These are phyloP conservation scores for Lepisosteus oculatus DNA, from an alignment of 2,113 vertebrate genomes.

Conservation along the genomic window DNA sequence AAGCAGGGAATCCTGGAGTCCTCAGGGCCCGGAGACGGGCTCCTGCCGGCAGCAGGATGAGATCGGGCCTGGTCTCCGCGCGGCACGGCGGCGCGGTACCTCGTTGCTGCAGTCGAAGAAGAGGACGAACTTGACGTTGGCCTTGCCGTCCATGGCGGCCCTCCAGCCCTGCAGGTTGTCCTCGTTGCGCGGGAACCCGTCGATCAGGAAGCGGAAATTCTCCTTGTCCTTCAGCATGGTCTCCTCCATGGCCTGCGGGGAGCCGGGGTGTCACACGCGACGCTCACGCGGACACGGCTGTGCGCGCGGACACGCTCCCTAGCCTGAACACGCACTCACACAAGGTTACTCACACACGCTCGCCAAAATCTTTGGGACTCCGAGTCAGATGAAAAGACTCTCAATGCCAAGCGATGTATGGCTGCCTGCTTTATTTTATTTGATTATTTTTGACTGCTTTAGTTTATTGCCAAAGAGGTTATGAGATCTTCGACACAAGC, in stretches of 20 bases:
- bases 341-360: neutral
- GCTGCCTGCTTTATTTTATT: too few relatives aligned
- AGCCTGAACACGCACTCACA: neutral
- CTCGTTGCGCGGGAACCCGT: slow-evolving; percentile 94
- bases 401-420: too few relatives aligned
- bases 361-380: too few relatives aligned
- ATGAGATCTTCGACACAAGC: too few relatives aligned
- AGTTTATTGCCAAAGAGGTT: too few relatives aligned
- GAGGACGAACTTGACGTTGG: slow-evolving; percentile 91
- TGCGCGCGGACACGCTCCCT: neutral
- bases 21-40: too few relatives aligned
- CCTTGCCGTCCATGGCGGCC: slow-evolving; percentile 83
- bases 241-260: slow-evolving; percentile 65
- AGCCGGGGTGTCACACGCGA: neutral
- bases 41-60: too few relatives aligned
- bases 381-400: too few relatives aligned
- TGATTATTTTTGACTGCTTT: too few relatives aligned
- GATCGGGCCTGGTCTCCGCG: neutral
- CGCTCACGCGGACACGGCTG: too few relatives aligned
- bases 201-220: slow-evolving; percentile 92
- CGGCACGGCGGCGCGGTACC: slow-evolving; percentile 55
- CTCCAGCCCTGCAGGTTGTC: slow-evolving; percentile 95
- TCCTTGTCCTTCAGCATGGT: slow-evolving; percentile 80
- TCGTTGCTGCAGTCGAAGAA: slow-evolving; percentile 94
- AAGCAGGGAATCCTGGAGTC: too few relatives aligned